Conservation (phyloP, 2,113 vertebrate genomes). For the Grus americana region DNA sequence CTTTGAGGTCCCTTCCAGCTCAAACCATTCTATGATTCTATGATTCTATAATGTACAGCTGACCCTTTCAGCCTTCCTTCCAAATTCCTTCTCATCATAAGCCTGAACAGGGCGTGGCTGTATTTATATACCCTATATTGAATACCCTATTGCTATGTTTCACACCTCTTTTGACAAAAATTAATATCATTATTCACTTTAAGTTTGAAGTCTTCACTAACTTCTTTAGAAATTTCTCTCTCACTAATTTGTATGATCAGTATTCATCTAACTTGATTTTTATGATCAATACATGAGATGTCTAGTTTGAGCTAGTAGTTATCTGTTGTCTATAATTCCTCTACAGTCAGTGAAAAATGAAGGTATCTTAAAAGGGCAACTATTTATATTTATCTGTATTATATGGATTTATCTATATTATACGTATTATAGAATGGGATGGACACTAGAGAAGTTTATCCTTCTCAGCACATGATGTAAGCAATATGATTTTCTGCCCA, state of each 20-base stretch:
- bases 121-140: fast-evolving
- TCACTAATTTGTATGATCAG: neutral
- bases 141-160: neutral
- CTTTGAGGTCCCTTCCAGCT: too few species aligned
- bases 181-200: neutral
- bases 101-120: neutral
- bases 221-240: neutral
- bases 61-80: neutral
- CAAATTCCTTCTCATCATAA: neutral
- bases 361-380: neutral
- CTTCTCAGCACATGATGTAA: neutral
- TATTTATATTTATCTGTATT: neutral
- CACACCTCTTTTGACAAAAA: neutral
- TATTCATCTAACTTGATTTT: neutral
- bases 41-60: neutral
- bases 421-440: neutral
- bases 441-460: neutral
- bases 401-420: neutral
- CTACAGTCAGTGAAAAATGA: neutral
- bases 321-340: neutral
- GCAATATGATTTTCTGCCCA: neutral
- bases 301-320: neutral
- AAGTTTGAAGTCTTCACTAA: neutral
- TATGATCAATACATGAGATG: neutral
- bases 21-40: too few species aligned